These are phyloP conservation scores for Catostylus mosaicus DNA, from an alignment of 30 jellyfish, hydroid and myxozoan genomes.

Conservation along the genomic window DNA sequence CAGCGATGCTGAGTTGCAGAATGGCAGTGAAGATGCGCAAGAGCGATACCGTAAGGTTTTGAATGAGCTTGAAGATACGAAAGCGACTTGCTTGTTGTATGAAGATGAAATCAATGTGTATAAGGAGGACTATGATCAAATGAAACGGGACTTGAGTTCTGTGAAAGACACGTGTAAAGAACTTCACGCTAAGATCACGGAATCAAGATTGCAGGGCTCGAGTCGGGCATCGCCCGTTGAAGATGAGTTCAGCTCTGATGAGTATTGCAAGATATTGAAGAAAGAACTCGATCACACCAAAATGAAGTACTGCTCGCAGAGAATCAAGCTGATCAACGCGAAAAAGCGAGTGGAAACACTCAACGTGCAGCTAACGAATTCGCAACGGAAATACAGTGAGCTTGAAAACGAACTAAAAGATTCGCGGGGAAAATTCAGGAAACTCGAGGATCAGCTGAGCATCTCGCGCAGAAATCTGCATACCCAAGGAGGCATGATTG, in stretches of 20 bases:
- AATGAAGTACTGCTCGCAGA: constrained; percentile 82
- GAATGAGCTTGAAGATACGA: constrained; percentile 77
- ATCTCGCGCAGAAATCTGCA: constrained; percentile 80
- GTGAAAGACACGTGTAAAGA: constrained; percentile 64
- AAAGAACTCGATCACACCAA: constrained; percentile 87
- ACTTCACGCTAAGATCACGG: constrained; percentile 64
- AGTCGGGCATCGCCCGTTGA: constrained; percentile 5
- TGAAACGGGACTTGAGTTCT: constrained; percentile 60
- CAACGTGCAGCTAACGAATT: constrained; percentile 71
- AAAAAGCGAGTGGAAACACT: constrained; percentile 83
- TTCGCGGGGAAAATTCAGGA: constrained; percentile 69
- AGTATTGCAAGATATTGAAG: constrained; percentile 63
- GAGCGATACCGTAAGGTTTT: constrained; percentile 52
- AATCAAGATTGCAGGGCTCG: constrained; percentile 55
- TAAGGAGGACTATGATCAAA: constrained; percentile 53
- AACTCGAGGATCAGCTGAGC: constrained; percentile 80
- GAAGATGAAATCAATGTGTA: constrained; percentile 72
- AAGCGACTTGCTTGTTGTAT: constrained; percentile 58
- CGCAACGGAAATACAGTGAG: constrained; percentile 52
- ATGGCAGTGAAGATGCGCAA: constrained; percentile 48
- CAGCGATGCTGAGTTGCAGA: constrained; percentile 59
- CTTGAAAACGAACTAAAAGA: constrained; percentile 61
- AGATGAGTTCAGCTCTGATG: constrained; percentile 56
- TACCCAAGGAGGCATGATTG: constrained; percentile 93
- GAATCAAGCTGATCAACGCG: constrained; percentile 89